phyloP scores from a whole-genome alignment of 2,797 vertebrate genomes.

The Galagoides demidoff region DNA sequence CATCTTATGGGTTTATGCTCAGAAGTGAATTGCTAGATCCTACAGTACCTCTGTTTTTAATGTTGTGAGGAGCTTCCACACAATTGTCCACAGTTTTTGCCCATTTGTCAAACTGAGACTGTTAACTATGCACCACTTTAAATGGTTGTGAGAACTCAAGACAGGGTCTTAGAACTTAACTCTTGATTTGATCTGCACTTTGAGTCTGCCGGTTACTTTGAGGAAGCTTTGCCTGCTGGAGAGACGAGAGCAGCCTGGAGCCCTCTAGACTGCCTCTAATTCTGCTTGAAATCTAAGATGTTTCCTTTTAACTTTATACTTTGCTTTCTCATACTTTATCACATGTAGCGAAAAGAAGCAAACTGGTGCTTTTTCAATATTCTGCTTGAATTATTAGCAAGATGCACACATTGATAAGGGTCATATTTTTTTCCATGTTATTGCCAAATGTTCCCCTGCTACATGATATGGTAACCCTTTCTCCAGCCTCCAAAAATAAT shows the following conservation, averaged over 20 bases:
- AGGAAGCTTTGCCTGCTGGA: background rate
- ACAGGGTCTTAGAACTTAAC: background rate
- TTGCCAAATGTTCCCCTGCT: background rate
- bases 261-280: background rate
- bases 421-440: background rate
- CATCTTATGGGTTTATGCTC: background rate
- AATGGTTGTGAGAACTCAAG: background rate
- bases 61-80: background rate
- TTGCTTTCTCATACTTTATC: background rate
- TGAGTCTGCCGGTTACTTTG: background rate
- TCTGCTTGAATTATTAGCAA: background rate
- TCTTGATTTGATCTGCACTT: background rate
- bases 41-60: background rate
- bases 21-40: background rate
- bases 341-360: background rate
- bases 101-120: background rate
- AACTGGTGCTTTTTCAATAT: background rate
- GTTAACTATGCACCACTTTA: background rate
- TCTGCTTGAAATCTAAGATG: background rate
- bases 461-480: background rate
- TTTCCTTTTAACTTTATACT: background rate
- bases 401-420: background rate
- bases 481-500: background rate
- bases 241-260: background rate
- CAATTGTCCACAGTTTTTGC: background rate